A percentile compares a stretch with the other conserved stretches of the same genome.
Evolutionary conservation across 2,113 vertebrate species (phyloP).

Genomic region (Crotalus helleri): DNA sequence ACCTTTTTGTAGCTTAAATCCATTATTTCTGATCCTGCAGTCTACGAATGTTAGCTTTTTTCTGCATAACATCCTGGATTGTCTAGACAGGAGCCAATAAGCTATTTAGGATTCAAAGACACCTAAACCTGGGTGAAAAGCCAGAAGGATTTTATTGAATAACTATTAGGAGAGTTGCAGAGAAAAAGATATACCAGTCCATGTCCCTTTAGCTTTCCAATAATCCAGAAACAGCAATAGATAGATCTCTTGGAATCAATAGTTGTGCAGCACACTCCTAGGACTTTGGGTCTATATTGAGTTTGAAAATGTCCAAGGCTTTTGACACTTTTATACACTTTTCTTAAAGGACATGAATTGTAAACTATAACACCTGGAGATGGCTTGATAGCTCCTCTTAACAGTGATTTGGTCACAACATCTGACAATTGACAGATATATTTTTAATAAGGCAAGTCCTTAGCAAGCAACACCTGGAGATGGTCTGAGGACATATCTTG

Average conservation of each 20-base stretch:
- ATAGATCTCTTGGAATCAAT: neutral
- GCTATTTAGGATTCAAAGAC: neutral
- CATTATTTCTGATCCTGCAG: neutral
- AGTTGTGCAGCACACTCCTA: neutral
- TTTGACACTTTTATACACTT: neutral
- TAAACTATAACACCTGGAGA: neutral
- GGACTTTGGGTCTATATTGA: neutral
- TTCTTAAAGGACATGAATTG: neutral
- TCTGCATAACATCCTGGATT: neutral
- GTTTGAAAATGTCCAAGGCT: neutral
- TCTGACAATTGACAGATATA: neutral
- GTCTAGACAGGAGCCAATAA: neutral
- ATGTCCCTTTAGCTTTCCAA: neutral
- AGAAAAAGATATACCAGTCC: neutral
- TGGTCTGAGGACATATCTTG: neutral
- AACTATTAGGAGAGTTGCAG: neutral
- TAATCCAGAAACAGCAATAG: neutral
- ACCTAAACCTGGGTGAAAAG: neutral
- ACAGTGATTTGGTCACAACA: neutral
- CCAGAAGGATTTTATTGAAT: neutral
- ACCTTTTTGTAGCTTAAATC: neutral
- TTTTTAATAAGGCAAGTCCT: neutral
- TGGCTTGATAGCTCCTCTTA: neutral
- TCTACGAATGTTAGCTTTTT: neutral
- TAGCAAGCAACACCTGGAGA: neutral